Base-by-base conservation (phyloP, 1,140 invertebrate genomes). In the Halesus radiatus region DNA sequence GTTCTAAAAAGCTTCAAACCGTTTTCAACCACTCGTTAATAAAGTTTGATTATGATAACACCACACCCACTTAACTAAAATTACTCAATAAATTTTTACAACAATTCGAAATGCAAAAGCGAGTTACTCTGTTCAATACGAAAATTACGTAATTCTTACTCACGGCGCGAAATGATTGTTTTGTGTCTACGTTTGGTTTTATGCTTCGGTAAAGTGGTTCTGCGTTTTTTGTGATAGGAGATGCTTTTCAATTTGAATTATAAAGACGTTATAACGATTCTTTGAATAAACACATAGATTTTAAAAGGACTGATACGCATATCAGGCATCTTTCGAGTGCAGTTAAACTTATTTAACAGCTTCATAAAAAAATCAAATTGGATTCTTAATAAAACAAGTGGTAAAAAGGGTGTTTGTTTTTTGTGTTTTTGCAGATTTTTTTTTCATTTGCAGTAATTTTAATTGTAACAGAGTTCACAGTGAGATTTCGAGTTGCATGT, bases 261-360 rank as follows among this genome's bases (percentile, higher is more conserved):
- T 45, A 45, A 13, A 45, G 37, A 45, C 37, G 5, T 20, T 20
- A 22, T 23, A 60, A 60, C 23, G 20, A 10, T 60, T 60, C 56
- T 60, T 23, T 60, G 18, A 60, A 60, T 60, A 64, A 64, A 32
- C 62, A 64, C 23, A 64, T 26, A 29, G 16, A 26, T 29, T 64
- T 16, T 26, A 16, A 64, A 22, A 29, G 26, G 3, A 64, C 22
- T 64, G 62, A 64, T 64, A 64, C 4, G 62, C 16, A 26, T 64
- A 64, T 64, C 62, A 15, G n/a, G 26, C 26, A 32, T 64, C 62
- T 64, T 29, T 16, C 16, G 22, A 64, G 10, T 64, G 62, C 26
- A 64, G 62, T 64, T 64, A 64, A 64, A 64, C 62, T 32, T 37
- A 64, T 64, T 32, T 23, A 64, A 32, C 62, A 16, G 26, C 62